Conservation (phyloP, 2,888 invertebrate genomes). For the Epiblema foenella region DNA sequence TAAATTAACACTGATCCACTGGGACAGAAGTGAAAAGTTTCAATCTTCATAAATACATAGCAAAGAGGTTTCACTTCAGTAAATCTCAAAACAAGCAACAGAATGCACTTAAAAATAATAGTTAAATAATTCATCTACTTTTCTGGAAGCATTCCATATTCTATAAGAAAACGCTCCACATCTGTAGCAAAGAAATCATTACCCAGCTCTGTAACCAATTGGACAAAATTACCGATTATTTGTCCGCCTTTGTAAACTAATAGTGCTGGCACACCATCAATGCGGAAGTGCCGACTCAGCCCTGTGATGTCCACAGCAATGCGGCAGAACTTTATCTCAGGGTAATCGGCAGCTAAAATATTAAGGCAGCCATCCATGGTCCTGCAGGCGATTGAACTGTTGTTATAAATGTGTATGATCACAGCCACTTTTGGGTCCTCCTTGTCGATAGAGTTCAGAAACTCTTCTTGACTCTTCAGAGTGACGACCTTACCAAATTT, state of each 20-base stretch:
- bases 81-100: slow-evolving; percentile 25
- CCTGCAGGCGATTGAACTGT: slow-evolving; percentile 87
- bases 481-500: slow-evolving; percentile 92
- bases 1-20: slow-evolving; percentile 34
- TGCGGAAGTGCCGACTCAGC: slow-evolving; percentile 93
- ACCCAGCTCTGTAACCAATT: slow-evolving; percentile 93
- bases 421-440: slow-evolving; percentile 93
- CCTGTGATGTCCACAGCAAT: slow-evolving; percentile 93
- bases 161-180: slow-evolving; percentile 95
- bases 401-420: slow-evolving; percentile 95
- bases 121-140: slow-evolving; percentile 70
- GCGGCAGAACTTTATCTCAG: slow-evolving; percentile 94
- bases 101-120: slow-evolving; percentile 17
- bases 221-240: slow-evolving; percentile 96
- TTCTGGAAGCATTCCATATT: slow-evolving; percentile 92
- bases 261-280: slow-evolving; percentile 95
- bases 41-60: slow-evolving; percentile 43
- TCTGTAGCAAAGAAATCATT: slow-evolving; percentile 95
- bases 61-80: slow-evolving; percentile 40
- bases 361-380: slow-evolving; percentile 94
- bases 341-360: slow-evolving; percentile 90
- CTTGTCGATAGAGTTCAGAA: slow-evolving; percentile 94
- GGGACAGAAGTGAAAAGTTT: slow-evolving; percentile 37
- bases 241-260: slow-evolving; percentile 95
- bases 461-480: slow-evolving; percentile 89